Evolutionary conservation across 1,140 invertebrate genomes (phyloP).

Genomic region (Asbolus verrucosus): DNA sequence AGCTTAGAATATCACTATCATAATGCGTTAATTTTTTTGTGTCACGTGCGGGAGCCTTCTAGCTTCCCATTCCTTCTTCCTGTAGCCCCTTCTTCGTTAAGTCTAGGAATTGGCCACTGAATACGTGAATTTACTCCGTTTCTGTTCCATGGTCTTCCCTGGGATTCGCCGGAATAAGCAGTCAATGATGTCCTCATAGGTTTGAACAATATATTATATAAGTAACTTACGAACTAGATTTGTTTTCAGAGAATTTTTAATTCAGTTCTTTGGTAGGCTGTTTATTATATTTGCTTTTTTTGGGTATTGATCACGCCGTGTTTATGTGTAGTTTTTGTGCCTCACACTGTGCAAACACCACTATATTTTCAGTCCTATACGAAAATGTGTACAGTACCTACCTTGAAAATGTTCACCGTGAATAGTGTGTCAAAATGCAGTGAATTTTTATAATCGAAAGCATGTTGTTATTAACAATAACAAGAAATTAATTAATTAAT

Average conservation of each 20-base stretch:
- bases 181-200: conserved; percentile 70
- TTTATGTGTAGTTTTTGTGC: conserved; percentile 7
- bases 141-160: conserved; percentile 62
- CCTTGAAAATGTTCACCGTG: too few species aligned
- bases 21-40: conserved; percentile 18
- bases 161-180: conserved; percentile 60
- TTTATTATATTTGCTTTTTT: conserved; percentile 41
- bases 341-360: not conserved
- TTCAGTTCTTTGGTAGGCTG: conserved; percentile 42
- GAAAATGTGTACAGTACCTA: too few species aligned
- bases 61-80: conserved; percentile 11
- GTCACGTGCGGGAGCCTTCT: conserved; percentile 20
- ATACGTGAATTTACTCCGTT: conserved; percentile 44
- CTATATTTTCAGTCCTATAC: not conserved
- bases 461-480: too few species aligned
- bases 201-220: conserved; percentile 62
- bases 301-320: conserved; percentile 7
- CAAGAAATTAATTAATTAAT: conserved; percentile 7
- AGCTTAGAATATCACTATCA: conserved; percentile 20
- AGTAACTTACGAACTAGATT: conserved; percentile 29
- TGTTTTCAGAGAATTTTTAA: conserved; percentile 37
- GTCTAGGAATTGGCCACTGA: conserved; percentile 7
- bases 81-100: conserved; percentile 19
- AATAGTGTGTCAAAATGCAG: conserved; percentile 7
- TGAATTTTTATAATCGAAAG: conserved; percentile 38